These are phyloP conservation scores for Idaea straminata DNA, from an alignment of 2,888 invertebrate species.

Conservation along the genomic window DNA sequence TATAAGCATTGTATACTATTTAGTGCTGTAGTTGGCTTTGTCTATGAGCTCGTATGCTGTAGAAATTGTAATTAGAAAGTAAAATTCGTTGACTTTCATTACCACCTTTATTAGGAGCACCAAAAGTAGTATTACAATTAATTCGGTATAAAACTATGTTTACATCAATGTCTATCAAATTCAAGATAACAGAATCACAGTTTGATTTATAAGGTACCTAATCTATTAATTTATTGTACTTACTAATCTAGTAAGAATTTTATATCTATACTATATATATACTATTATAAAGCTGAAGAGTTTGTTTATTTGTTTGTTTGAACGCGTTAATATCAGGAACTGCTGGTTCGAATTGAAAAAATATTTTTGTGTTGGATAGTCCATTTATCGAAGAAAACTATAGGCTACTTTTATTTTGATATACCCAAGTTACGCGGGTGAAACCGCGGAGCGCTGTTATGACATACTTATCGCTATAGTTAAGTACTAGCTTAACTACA, in stretches of 20 bases:
- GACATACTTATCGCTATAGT: too few relatives aligned
- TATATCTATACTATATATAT: not conserved
- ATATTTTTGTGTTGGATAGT: too few relatives aligned
- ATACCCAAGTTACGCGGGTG: too few relatives aligned
- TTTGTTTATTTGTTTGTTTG: too few relatives aligned
- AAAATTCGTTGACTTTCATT: slow-evolving; percentile 32
- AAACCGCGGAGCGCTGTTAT: too few relatives aligned
- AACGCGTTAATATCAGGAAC: too few relatives aligned
- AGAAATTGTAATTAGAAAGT: not conserved
- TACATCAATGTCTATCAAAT: not conserved
- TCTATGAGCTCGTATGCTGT: not conserved
- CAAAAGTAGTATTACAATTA: not conserved
- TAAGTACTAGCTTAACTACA: too few relatives aligned
- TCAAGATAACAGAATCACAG: slow-evolving; percentile 4
- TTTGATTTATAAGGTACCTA: not conserved
- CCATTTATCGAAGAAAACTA: too few relatives aligned
- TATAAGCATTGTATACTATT: slow-evolving; percentile 3
- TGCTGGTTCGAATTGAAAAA: too few relatives aligned
- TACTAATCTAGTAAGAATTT: not conserved
- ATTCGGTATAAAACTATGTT: not conserved
- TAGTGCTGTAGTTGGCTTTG: not conserved
- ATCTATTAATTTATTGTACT: not conserved
- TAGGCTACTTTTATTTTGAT: too few relatives aligned
- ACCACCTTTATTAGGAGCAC: slow-evolving; percentile 12
- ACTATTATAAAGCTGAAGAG: too few relatives aligned